Evolutionary conservation across 2,888 invertebrate genomes (phyloP), one percentile per base, ranked within the genome.

Genomic region (Hemistola chrysoprasaria): DNA sequence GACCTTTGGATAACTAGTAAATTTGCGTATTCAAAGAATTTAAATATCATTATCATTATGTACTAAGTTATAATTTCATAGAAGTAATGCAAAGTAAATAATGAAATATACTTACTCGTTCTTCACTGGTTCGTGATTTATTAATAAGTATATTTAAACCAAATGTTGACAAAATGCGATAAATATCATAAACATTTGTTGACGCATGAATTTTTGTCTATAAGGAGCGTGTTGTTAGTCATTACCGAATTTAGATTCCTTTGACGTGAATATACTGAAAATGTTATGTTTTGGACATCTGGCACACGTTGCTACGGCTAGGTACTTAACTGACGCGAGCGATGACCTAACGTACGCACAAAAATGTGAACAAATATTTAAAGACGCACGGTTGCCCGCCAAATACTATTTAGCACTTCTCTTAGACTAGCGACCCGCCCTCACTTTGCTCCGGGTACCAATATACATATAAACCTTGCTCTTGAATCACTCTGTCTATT

Each of bases 261-360:
- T 64, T 67, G 72, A 72, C 67, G 74, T 56, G 43, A 25, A 21
- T 20, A 8, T 61, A 55, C 55, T 40, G 63, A 60, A 31, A 35
- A 37, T 70, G 67, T 65, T 66, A 52, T 63, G 59, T 50, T 71
- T 67, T 52, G 50, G 59, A 65, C 82, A 83, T 83, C 80, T 84
- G 84, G 74, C 46, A 42, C 38, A 33, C 35, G 47, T 48, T 45
- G 43, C 37, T 50, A 37, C 47, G 50, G 16, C 25, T n/a, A 21
- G 16, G 3, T 6, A 6, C 23, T 20, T 23, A 21, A 21, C 41
- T 71, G 67, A 74, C 76, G 72, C 53, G 53, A 46, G 34, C 50
- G 59, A 53, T 63, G 60, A 69, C 50, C 62, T 67, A 56, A 56
- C 44, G 28, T 29, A 47, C 48, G 52, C 33, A 48, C 31, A 21